These are phyloP conservation scores for Prochilodus magdalenae DNA, from an alignment of 2,113 vertebrate species.

Conservation along the genomic window DNA sequence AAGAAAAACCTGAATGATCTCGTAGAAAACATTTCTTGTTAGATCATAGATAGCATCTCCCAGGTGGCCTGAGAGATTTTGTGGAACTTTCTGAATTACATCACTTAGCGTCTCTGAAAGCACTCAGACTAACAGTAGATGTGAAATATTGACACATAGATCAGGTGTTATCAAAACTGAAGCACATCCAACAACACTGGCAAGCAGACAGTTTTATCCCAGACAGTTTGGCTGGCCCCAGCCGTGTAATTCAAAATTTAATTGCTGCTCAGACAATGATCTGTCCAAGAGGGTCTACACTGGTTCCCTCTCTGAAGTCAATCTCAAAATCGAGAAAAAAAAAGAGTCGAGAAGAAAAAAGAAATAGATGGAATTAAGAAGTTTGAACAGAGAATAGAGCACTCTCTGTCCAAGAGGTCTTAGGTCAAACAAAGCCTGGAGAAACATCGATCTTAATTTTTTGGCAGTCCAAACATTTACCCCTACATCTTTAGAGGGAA, in stretches of 20 bases:
- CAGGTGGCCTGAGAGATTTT: slow-evolving; percentile 28
- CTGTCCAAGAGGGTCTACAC: slow-evolving; percentile 51
- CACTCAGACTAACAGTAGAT: slow-evolving; percentile 52
- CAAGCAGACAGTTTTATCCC: slow-evolving; percentile 52
- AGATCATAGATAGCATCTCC: slow-evolving; percentile 36
- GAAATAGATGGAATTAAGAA: slow-evolving; percentile 17
- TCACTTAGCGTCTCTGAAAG: slow-evolving; percentile 37
- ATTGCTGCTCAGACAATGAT: slow-evolving; percentile 57
- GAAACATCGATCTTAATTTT: slow-evolving; percentile 50
- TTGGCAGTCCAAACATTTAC: slow-evolving; percentile 49
- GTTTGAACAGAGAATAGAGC: slow-evolving; percentile 32
- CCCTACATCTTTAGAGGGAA: slow-evolving; percentile 45
- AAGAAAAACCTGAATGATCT: neutral
- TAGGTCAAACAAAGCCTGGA: slow-evolving; percentile 48
- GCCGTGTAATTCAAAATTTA: slow-evolving; percentile 57
- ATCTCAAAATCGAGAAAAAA: slow-evolving; percentile 3
- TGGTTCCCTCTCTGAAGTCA: slow-evolving; percentile 33
- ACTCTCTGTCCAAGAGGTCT: slow-evolving; percentile 36
- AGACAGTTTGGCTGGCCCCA: slow-evolving; percentile 55
- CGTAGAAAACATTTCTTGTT: slow-evolving; percentile 12
- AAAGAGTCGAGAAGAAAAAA: neutral
- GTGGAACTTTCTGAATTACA: slow-evolving; percentile 37
- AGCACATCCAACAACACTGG: slow-evolving; percentile 55
- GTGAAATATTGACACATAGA: slow-evolving; percentile 57
- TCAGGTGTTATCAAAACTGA: slow-evolving; percentile 62